Conservation (phyloP, 2,888 invertebrate genomes). For the Ennomos erosarius region DNA sequence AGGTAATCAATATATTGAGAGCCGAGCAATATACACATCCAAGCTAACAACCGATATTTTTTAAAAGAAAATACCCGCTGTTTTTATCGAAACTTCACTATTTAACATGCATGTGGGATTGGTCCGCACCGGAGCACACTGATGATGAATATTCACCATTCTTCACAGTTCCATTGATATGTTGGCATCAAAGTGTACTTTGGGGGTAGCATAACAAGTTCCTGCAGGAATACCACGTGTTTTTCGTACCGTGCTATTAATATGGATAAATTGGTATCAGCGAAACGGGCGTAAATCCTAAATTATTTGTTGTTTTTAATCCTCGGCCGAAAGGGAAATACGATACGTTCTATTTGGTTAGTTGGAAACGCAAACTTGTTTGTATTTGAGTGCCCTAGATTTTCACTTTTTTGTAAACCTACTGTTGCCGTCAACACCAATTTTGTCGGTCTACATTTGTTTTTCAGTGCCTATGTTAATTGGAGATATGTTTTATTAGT, state of each 20-base stretch:
- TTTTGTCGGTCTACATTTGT: constrained; percentile 2
- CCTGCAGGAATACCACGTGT: constrained; percentile 46
- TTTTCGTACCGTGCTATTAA: constrained; percentile 42
- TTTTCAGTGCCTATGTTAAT: not conserved
- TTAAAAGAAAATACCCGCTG: constrained; percentile 45
- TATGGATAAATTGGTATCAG: constrained; percentile 39
- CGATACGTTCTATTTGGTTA: constrained; percentile 32
- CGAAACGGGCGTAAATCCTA: constrained; percentile 20
- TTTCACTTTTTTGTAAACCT: constrained; percentile 9
- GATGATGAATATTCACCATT: constrained; percentile 42
- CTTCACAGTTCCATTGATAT: constrained; percentile 52
- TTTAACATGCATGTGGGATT: constrained; percentile 59
- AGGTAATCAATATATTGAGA: constrained; percentile 59
- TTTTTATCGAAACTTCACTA: constrained; percentile 60
- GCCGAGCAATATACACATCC: constrained; percentile 42
- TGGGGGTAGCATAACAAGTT: constrained; percentile 57
- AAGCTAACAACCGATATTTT: constrained; percentile 47
- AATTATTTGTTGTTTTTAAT: constrained; percentile 33
- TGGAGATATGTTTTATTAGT: too few species aligned
- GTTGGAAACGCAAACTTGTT: constrained; percentile 30
- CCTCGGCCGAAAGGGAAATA: constrained; percentile 15
- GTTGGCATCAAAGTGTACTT: constrained; percentile 52
- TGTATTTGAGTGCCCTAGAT: constrained; percentile 28
- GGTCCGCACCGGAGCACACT: constrained; percentile 47
- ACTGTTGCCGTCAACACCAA: constrained; percentile 8